Evolutionary conservation across 2,113 vertebrate genomes (phyloP).

Genomic region (Otis tarda): DNA sequence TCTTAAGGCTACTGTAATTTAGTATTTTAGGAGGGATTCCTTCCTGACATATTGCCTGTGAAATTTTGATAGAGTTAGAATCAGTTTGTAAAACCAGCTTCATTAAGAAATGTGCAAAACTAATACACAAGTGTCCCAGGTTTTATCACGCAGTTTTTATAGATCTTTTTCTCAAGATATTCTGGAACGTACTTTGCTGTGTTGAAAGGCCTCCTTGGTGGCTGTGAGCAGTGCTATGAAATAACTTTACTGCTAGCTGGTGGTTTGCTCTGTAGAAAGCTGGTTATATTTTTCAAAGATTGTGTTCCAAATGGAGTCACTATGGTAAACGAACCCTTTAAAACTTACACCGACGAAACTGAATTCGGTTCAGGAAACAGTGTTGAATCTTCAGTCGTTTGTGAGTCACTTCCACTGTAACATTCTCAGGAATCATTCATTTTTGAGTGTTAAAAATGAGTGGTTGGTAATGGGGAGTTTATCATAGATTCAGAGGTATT

Average conservation of each 20-base stretch:
- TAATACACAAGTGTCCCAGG: not conserved
- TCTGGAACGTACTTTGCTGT: not conserved
- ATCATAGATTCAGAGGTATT: slow-evolving; percentile 25
- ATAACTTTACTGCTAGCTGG: not conserved
- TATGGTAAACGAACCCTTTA: not conserved
- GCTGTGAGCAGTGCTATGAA: not conserved
- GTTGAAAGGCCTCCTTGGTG: not conserved
- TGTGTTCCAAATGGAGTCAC: not conserved
- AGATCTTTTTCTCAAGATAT: not conserved
- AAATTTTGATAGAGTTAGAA: not conserved
- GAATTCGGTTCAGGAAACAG: not conserved
- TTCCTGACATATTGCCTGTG: not conserved
- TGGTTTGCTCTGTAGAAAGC: not conserved
- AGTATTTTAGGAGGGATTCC: not conserved
- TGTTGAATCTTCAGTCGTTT: slow-evolving; percentile 10
- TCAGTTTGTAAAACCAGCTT: not conserved
- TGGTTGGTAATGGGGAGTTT: slow-evolving; percentile 19
- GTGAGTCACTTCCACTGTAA: slow-evolving; percentile 29
- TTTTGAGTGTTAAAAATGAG: slow-evolving; percentile 32
- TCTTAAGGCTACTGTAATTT: not conserved
- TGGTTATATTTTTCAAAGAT: not conserved
- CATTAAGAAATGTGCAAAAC: not conserved
- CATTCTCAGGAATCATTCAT: slow-evolving; percentile 21
- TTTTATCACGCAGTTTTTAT: not conserved
- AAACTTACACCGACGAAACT: not conserved